phyloP scores from a whole-genome alignment of 2,888 invertebrate genomes.

The Toxonevra muliebris region DNA sequence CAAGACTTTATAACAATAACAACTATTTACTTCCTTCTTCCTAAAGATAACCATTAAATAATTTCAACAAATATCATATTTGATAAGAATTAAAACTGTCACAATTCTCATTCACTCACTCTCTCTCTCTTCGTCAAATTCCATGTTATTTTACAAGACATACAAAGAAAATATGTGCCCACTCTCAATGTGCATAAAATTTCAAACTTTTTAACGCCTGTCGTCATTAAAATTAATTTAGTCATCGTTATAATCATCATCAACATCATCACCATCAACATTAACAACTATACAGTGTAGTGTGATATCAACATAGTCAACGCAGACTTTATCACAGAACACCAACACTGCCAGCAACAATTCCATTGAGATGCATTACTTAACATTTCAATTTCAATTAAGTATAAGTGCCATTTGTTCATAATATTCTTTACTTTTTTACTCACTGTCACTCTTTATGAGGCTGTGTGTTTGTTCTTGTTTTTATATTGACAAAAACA shows the following conservation, averaged over 20 bases:
- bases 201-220: constrained; percentile 9
- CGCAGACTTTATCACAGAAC: neutral
- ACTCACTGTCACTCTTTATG: neutral
- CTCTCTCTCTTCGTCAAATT: neutral
- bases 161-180: constrained; percentile 1
- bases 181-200: neutral
- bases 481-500: neutral
- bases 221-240: constrained; percentile 27
- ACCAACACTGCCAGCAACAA: neutral
- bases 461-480: neutral
- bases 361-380: constrained; percentile 26
- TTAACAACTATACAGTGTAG: neutral
- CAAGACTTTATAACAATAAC: too few species aligned
- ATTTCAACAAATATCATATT: too few species aligned
- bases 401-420: constrained; percentile 25
- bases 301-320: neutral
- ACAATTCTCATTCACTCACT: neutral
- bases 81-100: too few species aligned
- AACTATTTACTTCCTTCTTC: too few species aligned
- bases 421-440: constrained; percentile 16
- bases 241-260: constrained; percentile 5
- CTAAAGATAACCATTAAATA: too few species aligned
- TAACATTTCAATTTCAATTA: constrained; percentile 30
- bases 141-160: constrained; percentile 7
- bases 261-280: neutral